phyloP scores from a whole-genome alignment of 2,113 vertebrate genomes.

The Clarias gariepinus region DNA sequence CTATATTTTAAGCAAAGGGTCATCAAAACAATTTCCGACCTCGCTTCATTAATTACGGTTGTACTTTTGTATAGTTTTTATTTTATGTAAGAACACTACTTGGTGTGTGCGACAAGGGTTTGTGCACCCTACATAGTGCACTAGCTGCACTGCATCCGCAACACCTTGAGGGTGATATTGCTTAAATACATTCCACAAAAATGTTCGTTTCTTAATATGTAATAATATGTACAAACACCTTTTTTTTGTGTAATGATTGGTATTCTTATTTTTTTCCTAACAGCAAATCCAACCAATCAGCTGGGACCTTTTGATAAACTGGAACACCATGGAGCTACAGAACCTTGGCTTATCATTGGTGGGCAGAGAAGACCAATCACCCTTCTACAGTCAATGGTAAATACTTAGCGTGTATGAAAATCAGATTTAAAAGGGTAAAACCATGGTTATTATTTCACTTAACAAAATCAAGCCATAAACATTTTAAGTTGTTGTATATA shows the following conservation, averaged over 20 bases:
- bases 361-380: conserved; percentile 72
- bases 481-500: not conserved
- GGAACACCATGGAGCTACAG: conserved; percentile 71
- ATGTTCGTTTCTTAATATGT: not conserved
- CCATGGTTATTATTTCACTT: not conserved
- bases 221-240: not conserved
- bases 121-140: too few species aligned
- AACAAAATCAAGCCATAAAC: not conserved
- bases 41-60: too few species aligned
- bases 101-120: too few species aligned
- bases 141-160: too few species aligned
- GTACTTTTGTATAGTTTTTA: too few species aligned
- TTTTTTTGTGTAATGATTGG: not conserved
- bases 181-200: not conserved
- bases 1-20: too few species aligned
- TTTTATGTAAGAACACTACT: too few species aligned
- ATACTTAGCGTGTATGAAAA: not conserved
- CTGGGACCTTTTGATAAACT: conserved; percentile 55
- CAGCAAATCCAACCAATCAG: conserved; percentile 50
- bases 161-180: too few species aligned
- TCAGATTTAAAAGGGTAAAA: not conserved
- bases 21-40: too few species aligned
- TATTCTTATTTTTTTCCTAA: conserved; percentile 8
- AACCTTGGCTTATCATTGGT: conserved; percentile 76
- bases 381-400: conserved; percentile 70